Evolutionary conservation across 2,797 vertebrate species (phyloP).

Genomic region (Graptemys geographica): DNA sequence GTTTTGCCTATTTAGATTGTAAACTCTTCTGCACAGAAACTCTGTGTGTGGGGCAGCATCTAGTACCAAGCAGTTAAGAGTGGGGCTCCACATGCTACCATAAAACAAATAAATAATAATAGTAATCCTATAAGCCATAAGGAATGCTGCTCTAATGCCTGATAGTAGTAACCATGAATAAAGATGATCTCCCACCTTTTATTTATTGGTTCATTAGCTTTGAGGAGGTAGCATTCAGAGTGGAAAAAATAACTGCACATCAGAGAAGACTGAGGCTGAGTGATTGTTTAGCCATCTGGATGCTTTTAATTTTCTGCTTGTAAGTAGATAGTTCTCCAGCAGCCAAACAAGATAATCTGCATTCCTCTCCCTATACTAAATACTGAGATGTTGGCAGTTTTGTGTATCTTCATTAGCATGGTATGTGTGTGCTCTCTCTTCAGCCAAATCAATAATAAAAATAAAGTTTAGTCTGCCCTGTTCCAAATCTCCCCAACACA

Average conservation of each 20-base stretch:
- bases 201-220: neutral
- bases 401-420: neutral
- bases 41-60: neutral
- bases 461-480: rapidly evolving
- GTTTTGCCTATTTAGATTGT: neutral
- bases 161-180: neutral
- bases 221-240: neutral
- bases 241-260: neutral
- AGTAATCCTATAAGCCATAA: neutral
- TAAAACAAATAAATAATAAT: neutral
- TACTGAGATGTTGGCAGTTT: neutral
- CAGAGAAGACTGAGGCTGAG: neutral
- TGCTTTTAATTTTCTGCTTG: neutral
- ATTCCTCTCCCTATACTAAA: neutral
- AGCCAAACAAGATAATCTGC: neutral
- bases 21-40: neutral
- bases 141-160: neutral
- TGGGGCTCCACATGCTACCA: too few species aligned
- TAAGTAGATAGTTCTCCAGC: neutral
- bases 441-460: neutral
- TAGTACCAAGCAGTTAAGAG: neutral
- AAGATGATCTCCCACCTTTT: neutral
- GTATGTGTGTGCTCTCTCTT: neutral
- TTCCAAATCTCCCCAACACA: neutral
- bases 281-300: neutral